Conservation (phyloP, 2,888 invertebrate genomes). For the Marronus borbonicus region DNA sequence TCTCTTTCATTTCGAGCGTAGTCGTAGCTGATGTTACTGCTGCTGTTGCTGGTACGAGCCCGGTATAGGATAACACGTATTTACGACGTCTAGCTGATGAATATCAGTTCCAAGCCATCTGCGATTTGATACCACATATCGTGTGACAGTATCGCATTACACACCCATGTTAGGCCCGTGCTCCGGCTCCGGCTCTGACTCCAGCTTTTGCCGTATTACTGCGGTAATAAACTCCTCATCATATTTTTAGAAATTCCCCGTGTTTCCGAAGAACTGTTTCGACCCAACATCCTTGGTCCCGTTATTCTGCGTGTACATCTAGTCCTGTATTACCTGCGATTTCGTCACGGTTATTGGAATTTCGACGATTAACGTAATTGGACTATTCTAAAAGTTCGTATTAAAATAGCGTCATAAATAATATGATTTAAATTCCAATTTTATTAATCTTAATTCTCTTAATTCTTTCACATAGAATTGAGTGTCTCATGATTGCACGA, state of each 20-base stretch:
- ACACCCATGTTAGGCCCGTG: conserved; percentile 66
- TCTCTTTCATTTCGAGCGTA: conserved; percentile 12
- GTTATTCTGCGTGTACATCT: background rate
- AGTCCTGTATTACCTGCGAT: conserved; percentile 16
- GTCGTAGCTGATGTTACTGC: conserved; percentile 5
- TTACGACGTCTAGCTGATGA: conserved; percentile 66
- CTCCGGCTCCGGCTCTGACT: conserved; percentile 54
- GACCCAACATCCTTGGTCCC: conserved; percentile 12
- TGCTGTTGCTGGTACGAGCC: conserved; percentile 31
- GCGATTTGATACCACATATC: conserved; percentile 67
- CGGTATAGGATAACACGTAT: conserved; percentile 59
- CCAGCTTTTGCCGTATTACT: conserved; percentile 11
- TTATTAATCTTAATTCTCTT: no score
- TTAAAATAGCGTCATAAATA: no score
- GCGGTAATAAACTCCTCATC: conserved; percentile 47
- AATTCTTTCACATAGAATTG: no score
- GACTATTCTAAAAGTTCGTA: no score
- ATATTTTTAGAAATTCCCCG: conserved; percentile 51
- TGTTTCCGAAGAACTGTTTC: conserved; percentile 34
- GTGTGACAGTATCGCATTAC: conserved; percentile 63
- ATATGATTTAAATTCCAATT: no score
- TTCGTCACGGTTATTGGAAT: conserved; percentile 12
- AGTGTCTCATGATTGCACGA: no score
- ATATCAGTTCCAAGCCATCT: conserved; percentile 70
- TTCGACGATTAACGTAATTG: background rate